phyloP scores from a whole-genome alignment of 2,888 invertebrate genomes.

The Odiellus spinosus region DNA sequence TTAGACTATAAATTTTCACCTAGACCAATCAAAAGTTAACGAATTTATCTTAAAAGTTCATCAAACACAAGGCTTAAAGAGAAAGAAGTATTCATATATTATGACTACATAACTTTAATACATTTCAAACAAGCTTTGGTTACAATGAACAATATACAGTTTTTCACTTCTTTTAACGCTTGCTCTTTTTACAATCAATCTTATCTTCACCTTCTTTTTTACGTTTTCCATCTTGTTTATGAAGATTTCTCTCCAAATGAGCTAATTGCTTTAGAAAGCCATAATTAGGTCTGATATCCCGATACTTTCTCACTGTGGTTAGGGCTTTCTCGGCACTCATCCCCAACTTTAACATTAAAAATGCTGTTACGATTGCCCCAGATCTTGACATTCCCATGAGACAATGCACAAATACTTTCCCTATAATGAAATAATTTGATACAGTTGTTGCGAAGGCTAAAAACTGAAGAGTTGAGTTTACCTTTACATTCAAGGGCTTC shows the following conservation, averaged over 20 bases:
- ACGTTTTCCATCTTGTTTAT: no score
- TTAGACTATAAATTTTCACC: no score
- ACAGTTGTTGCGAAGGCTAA: neutral
- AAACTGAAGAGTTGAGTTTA: constrained; percentile 25
- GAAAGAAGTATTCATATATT: no score
- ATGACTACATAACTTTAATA: no score
- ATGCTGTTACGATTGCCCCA: constrained; percentile 61
- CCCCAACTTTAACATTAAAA: constrained; percentile 58
- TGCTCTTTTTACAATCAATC: no score
- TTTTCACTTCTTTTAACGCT: no score
- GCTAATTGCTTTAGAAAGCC: constrained; percentile 64
- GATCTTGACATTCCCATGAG: constrained; percentile 66
- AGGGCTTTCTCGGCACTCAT: constrained; percentile 61
- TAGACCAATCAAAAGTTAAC: no score
- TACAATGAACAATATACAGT: no score
- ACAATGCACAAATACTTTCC: constrained; percentile 63
- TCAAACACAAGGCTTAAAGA: no score
- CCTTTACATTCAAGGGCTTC: constrained; percentile 55
- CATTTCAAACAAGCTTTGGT: no score
- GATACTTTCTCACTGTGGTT: constrained; percentile 46
- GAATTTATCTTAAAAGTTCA: no score
- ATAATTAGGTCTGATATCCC: constrained; percentile 60
- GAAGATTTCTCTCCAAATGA: constrained; percentile 35
- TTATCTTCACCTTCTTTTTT: no score
- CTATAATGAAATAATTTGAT: constrained; percentile 32